These are phyloP conservation scores for Panurus biarmicus DNA, from an alignment of 2,113 vertebrate genomes.

Conservation along the genomic window DNA sequence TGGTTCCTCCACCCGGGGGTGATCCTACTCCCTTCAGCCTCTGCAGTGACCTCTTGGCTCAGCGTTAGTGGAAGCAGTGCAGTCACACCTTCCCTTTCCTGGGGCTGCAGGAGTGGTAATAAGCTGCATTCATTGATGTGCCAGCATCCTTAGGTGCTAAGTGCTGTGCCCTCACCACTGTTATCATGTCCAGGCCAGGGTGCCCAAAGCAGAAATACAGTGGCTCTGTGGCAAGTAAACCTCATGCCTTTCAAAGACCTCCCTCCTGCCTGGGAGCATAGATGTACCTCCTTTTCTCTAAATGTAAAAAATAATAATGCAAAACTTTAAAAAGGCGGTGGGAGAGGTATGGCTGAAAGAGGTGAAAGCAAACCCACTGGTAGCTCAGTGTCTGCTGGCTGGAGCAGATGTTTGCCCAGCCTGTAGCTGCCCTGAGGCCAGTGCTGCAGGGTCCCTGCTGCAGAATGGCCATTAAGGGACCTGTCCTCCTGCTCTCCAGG, in stretches of 20 bases:
- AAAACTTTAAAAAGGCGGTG: background rate
- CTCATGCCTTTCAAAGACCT: background rate
- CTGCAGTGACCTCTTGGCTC: background rate
- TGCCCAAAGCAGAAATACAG: background rate
- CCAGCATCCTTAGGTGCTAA: background rate
- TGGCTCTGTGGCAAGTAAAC: background rate
- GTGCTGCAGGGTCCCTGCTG: background rate
- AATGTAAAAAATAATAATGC: background rate
- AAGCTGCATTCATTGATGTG: background rate
- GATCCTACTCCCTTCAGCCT: background rate
- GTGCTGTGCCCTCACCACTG: background rate
- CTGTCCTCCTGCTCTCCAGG: background rate
- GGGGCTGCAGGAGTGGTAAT: background rate
- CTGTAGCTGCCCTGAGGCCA: background rate
- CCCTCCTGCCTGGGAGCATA: background rate
- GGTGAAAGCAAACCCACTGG: background rate
- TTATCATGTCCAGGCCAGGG: background rate
- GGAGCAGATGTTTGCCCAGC: background rate
- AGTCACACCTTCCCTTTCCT: background rate
- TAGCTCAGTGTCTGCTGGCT: background rate
- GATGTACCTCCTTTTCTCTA: background rate
- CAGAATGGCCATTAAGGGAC: background rate
- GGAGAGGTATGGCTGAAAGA: background rate
- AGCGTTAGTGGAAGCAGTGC: background rate
- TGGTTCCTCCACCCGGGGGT: background rate